Evolutionary conservation across 92 coral and sea anemone species (phyloP).

Genomic region (Scolanthus callimorphus): DNA sequence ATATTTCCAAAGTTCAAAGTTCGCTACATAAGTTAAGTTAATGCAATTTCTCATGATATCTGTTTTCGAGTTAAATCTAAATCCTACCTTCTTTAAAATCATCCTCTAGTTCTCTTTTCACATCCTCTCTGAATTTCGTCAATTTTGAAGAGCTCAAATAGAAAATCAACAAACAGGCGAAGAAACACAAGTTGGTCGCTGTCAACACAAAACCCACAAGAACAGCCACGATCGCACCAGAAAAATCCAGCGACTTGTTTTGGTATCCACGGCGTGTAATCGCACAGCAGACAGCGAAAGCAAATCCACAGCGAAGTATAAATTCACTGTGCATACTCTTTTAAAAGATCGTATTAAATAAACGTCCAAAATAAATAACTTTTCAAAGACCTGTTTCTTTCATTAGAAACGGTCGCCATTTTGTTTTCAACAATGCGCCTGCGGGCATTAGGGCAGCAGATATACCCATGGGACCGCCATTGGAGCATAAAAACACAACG

Average conservation of each 20-base stretch:
- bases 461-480: too few species aligned
- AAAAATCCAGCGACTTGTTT: constrained; percentile 69
- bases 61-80: too few species aligned
- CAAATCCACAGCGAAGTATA: constrained; percentile 53
- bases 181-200: constrained; percentile 81
- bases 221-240: constrained; percentile 88
- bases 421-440: too few species aligned
- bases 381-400: too few species aligned
- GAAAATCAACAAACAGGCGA: constrained; percentile 69
- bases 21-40: too few species aligned
- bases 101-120: constrained; percentile 81
- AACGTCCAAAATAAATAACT: too few species aligned
- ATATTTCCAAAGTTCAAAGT: too few species aligned
- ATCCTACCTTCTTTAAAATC: constrained; percentile 94
- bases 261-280: constrained; percentile 71
- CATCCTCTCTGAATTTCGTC: constrained; percentile 85
- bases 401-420: too few species aligned
- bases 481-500: too few species aligned
- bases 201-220: constrained; percentile 86
- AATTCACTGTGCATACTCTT: constrained; percentile 51
- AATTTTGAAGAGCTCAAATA: constrained; percentile 77
- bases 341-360: not conserved
- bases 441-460: too few species aligned
- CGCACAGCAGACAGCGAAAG: constrained; percentile 44
- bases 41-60: too few species aligned